A percentile compares a stretch with the other conserved stretches of the same genome.
Evolutionary conservation across 2,888 invertebrate species (phyloP).

Genomic region (Diachrysia chrysitis): DNA sequence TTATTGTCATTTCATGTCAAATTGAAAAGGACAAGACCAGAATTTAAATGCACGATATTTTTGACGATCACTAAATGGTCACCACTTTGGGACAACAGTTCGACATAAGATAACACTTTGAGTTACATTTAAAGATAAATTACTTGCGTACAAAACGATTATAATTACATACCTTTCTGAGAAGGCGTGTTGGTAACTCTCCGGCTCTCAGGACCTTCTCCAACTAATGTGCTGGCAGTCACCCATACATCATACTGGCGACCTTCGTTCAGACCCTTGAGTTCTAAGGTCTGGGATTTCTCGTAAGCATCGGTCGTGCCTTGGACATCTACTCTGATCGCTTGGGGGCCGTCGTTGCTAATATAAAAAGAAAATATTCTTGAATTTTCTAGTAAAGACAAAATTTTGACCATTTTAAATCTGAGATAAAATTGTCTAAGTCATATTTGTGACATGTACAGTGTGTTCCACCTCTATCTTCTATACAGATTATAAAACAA

Average conservation of each 20-base stretch:
- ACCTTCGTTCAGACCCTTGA: conserved; percentile 87
- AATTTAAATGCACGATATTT: too few relatives aligned
- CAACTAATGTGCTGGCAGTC: conserved; percentile 90
- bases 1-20: too few relatives aligned
- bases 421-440: too few relatives aligned
- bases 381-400: not conserved
- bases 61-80: too few relatives aligned
- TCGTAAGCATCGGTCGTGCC: conserved; percentile 75
- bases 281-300: conserved; percentile 84
- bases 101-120: too few relatives aligned
- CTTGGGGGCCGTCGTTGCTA: conserved; percentile 83
- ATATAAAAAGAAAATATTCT: not conserved
- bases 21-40: too few relatives aligned
- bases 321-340: conserved; percentile 77
- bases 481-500: too few relatives aligned
- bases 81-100: too few relatives aligned
- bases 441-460: too few relatives aligned
- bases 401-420: not conserved
- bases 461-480: too few relatives aligned
- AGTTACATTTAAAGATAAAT: too few relatives aligned
- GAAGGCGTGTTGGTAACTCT: conserved; percentile 87
- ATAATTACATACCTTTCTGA: conserved; percentile 82
- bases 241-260: conserved; percentile 91
- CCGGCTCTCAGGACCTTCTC: conserved; percentile 88
- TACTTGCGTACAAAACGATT: not conserved